Evolutionary conservation across 2,888 invertebrate genomes (phyloP).

Genomic region (Ganaspis brasiliensis): DNA sequence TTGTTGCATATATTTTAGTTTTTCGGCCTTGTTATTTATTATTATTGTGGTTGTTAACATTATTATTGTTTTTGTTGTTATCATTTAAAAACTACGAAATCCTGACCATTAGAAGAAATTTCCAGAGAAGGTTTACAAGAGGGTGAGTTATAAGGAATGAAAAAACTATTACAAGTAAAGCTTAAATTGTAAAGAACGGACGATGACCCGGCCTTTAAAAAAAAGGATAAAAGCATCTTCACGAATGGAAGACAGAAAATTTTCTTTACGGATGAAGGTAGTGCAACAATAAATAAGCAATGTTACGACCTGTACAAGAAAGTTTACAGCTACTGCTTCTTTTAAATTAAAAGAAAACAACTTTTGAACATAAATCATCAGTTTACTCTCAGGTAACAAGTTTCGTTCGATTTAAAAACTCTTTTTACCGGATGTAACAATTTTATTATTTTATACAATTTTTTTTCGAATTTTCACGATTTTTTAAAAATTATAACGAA

Average conservation of each 20-base stretch:
- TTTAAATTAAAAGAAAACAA: not conserved
- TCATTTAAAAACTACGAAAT: no score
- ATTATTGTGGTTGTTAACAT: no score
- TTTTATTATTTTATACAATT: no score
- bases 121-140: not conserved
- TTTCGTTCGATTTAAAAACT: not conserved
- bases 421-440: not conserved
- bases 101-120: not conserved
- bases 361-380: not conserved
- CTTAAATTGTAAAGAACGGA: conserved; percentile 63
- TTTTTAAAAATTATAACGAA: no score
- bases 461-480: no score
- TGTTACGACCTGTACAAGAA: conserved; percentile 2
- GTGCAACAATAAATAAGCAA: conserved; percentile 13
- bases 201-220: conserved; percentile 61
- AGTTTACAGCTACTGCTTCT: not conserved
- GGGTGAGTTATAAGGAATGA: conserved; percentile 5
- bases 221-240: conserved; percentile 52
- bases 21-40: no score
- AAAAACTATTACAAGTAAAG: conserved; percentile 29
- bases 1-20: no score
- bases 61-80: no score
- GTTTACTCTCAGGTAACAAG: not conserved
- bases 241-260: not conserved
- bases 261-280: not conserved